Conservation (phyloP, 2,888 invertebrate genomes). For the Amaurobius ferox region DNA sequence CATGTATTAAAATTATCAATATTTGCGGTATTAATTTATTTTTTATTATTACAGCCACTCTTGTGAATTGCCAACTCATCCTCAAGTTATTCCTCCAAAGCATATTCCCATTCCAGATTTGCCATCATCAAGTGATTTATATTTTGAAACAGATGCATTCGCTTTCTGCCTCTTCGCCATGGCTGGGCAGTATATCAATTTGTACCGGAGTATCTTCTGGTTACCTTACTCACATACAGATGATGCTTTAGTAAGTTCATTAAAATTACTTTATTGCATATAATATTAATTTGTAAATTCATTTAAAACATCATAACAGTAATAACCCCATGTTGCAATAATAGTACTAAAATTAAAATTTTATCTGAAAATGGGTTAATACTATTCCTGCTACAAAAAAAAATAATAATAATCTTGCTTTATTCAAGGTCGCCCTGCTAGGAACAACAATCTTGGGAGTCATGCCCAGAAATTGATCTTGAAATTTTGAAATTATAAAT, state of each 20-base stretch:
- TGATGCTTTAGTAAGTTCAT: slow-evolving; percentile 57
- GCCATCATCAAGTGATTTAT: slow-evolving; percentile 87
- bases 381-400: not conserved
- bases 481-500: no score
- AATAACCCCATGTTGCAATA: no score
- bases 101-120: slow-evolving; percentile 74
- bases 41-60: slow-evolving; percentile 29
- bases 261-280: no score
- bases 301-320: no score
- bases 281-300: no score
- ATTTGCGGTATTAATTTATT: not conserved
- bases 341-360: no score
- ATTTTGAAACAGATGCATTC: slow-evolving; percentile 91
- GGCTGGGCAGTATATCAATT: slow-evolving; percentile 92
- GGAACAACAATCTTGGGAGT: no score
- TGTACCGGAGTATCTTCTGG: slow-evolving; percentile 99
- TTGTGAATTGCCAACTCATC: slow-evolving; percentile 47
- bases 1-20: no score
- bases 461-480: no score
- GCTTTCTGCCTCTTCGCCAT: slow-evolving; percentile 87
- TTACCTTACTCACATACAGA: slow-evolving; percentile 85
- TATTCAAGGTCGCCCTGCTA: no score
- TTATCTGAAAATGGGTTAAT: no score
- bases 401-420: no score
- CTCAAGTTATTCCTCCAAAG: slow-evolving; percentile 70